Evolutionary conservation across 2,888 invertebrate species (phyloP), one percentile per base, ranked within the genome.

Genomic region (Autographa gamma): DNA sequence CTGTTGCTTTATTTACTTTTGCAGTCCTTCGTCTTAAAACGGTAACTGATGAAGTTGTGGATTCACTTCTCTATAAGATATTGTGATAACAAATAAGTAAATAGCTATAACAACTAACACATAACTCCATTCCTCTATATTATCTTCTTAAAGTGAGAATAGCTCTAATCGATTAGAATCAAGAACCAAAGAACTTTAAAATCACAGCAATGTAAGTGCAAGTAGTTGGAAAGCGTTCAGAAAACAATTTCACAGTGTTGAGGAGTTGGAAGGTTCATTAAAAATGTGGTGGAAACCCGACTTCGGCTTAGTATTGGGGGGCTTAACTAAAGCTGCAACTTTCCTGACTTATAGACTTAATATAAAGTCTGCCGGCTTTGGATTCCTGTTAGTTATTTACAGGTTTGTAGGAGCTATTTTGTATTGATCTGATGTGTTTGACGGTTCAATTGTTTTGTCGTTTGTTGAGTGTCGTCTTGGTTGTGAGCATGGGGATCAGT

Each of bases 281-380:
- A 89, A 90, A 87, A 88, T 89, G 85, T 85, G 88, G 82, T 79
- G 80, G 73, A 71, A 66, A 63, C 71, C 56, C 63, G 74, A 70
- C 61, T 82, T 75, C 77, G 78, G 84, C 84, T 86, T 81, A 81
- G 81, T 82, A 85, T 82, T 83, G 85, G 82, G 77, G 63, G 80
- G 81, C 84, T 86, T 81, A 83, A 83, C 75, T 82, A 77, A 82
- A 87, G 86, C 84, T 79, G 81, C 77, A 86, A 88, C 85, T 89
- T 83, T 83, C 71, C 74, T 80, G 85, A 88, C 88, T 89, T 86
- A 89, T 79, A 79, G 82, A 86, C 85, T 86, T 86, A 81, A 76
- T 76, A 75, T 73, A 81, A 79, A 77, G 71, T 76, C 79, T 72
- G 66, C 43, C 43, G 68, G 70, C 74, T 76, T 65, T 41, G 62